Conservation (phyloP, 2,113 vertebrate species). For the Trogon melanurus region DNA sequence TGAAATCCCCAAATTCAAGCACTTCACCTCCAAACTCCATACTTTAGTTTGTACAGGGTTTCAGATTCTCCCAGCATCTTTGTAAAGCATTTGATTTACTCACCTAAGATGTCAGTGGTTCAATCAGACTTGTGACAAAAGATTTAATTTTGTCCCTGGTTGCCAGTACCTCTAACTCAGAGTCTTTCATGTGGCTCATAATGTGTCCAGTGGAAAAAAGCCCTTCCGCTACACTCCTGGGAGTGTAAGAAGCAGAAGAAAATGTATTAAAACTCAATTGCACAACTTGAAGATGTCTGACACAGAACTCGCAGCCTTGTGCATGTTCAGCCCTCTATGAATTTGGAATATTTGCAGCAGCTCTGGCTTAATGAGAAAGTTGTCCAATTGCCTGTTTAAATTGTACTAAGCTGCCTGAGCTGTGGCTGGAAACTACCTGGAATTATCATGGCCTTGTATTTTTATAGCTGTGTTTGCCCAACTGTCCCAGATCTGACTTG, state of each 20-base stretch:
- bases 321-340: neutral
- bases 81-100: neutral
- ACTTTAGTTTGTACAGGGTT: neutral
- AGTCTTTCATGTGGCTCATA: neutral
- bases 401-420: neutral
- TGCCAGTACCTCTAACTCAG: neutral
- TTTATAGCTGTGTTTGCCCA: neutral
- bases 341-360: neutral
- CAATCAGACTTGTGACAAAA: neutral
- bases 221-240: neutral
- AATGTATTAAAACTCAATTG: neutral
- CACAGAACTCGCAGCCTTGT: neutral
- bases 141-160: neutral
- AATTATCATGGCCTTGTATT: neutral
- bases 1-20: neutral
- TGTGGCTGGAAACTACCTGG: neutral
- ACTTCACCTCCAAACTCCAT: neutral
- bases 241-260: neutral
- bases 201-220: neutral
- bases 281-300: neutral
- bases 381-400: neutral
- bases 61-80: neutral
- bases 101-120: neutral
- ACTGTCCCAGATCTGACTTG: neutral
- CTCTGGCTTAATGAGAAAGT: neutral